Evolutionary conservation across 2,797 vertebrate species (phyloP).

Genomic region (Lemur catta): DNA sequence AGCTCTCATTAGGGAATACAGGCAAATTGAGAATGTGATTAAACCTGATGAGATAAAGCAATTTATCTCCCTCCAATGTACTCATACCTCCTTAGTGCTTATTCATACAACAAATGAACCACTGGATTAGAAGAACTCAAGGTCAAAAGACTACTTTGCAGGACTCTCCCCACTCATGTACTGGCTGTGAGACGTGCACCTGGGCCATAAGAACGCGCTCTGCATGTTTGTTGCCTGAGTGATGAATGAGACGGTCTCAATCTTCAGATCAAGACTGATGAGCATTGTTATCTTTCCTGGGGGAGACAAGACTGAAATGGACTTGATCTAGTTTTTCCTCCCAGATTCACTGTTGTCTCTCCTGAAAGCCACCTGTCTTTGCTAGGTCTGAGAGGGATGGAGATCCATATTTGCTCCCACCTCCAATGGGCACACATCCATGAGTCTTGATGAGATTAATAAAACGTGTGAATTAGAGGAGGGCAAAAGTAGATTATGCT

Average conservation of each 20-base stretch:
- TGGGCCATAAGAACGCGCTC: not conserved
- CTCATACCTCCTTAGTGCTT: not conserved
- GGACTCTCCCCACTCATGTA: not conserved
- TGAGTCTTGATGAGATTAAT: not conserved
- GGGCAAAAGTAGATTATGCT: not conserved
- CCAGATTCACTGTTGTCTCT: not conserved
- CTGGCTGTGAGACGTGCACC: no score
- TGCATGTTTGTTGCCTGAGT: not conserved
- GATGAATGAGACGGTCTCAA: not conserved
- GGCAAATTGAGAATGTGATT: conserved; percentile 44
- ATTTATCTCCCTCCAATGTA: not conserved
- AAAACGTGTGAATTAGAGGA: not conserved
- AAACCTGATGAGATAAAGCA: conserved; percentile 6
- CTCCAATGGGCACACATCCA: not conserved
- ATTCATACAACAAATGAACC: not conserved
- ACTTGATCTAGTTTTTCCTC: not conserved
- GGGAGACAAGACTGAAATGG: not conserved
- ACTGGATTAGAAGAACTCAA: not conserved
- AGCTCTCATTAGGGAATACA: not conserved
- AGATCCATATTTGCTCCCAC: not conserved
- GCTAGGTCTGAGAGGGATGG: not conserved
- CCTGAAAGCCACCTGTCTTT: not conserved
- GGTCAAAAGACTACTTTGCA: not conserved
- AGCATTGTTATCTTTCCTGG: not conserved
- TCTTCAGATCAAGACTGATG: not conserved